Conservation (phyloP, 2,888 invertebrate genomes). For the Drosophila pegasa region DNA sequence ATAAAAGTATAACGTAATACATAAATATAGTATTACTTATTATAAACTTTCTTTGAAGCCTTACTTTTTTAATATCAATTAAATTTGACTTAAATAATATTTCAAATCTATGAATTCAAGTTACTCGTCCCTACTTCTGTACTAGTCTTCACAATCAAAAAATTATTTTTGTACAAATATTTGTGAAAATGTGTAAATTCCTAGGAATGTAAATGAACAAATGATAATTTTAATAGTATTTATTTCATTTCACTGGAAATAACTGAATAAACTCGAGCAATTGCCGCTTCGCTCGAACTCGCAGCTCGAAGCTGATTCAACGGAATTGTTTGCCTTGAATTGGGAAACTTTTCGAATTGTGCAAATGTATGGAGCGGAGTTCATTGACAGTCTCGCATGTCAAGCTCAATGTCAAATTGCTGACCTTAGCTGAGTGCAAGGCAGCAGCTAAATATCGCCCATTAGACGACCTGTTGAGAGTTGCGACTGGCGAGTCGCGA, state of each 20-base stretch:
- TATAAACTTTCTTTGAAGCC: too few relatives aligned
- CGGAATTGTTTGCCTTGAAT: conserved; percentile 1
- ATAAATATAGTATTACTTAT: too few relatives aligned
- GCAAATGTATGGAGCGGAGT: conserved; percentile 18
- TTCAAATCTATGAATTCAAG: too few relatives aligned
- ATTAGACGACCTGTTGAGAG: conserved; percentile 68
- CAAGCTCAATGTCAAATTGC: conserved; percentile 68
- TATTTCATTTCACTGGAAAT: not conserved
- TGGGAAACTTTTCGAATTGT: not conserved
- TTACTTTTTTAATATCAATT: too few relatives aligned
- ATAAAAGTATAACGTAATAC: too few relatives aligned
- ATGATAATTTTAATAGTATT: not conserved
- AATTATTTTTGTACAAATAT: not conserved
- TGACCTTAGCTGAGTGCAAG: conserved; percentile 56
- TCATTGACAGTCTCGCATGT: conserved; percentile 42
- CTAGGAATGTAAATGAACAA: not conserved
- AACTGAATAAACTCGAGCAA: not conserved
- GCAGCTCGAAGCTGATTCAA: conserved; percentile 1
- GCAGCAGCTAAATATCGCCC: conserved; percentile 24
- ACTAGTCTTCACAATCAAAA: not conserved
- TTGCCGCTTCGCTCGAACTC: not conserved
- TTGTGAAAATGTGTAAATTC: not conserved
- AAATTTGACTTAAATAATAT: too few relatives aligned
- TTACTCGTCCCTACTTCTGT: too few relatives aligned
- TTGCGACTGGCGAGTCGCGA: too few relatives aligned